These are phyloP conservation scores for Brachionichthys hirsutus DNA, from an alignment of 2,113 vertebrate species.

Conservation along the genomic window DNA sequence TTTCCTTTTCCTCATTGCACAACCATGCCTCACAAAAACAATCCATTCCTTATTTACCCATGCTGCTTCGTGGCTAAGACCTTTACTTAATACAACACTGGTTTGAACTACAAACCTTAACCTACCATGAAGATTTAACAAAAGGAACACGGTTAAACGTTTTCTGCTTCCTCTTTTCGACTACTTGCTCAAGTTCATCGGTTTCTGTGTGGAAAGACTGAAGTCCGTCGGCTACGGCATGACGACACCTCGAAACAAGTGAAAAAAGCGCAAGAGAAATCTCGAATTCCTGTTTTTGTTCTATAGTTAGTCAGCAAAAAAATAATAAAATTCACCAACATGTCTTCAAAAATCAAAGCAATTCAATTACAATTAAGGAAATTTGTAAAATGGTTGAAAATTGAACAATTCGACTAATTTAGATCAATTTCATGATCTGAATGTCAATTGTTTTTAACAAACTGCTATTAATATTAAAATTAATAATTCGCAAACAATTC, in stretches of 20 bases:
- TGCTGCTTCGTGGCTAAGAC: background rate
- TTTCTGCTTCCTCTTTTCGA: conserved; percentile 13
- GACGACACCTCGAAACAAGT: conserved; percentile 12
- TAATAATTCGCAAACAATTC: background rate
- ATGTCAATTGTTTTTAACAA: background rate
- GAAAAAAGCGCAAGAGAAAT: background rate
- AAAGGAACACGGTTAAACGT: background rate
- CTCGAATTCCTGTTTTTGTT: background rate
- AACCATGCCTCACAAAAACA: background rate
- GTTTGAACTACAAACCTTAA: background rate
- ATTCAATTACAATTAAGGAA: too few relatives aligned
- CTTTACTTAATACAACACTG: background rate
- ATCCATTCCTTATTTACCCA: conserved; percentile 15
- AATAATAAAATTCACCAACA: background rate
- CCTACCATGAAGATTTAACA: background rate
- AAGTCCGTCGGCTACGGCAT: background rate
- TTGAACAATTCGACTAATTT: too few relatives aligned
- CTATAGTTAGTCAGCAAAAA: background rate
- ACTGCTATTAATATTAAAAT: background rate
- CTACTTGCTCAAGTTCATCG: conserved; percentile 8
- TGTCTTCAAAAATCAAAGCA: background rate
- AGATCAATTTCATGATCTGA: background rate
- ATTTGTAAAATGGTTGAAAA: too few relatives aligned
- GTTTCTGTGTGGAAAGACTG: conserved; percentile 17
- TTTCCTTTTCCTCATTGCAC: conserved; percentile 37